Evolutionary conservation across 53 echinoderm and acorn worm genomes (phyloP), one percentile per base, ranked within the genome.

Genomic region (Temnopleurus reevesii): DNA sequence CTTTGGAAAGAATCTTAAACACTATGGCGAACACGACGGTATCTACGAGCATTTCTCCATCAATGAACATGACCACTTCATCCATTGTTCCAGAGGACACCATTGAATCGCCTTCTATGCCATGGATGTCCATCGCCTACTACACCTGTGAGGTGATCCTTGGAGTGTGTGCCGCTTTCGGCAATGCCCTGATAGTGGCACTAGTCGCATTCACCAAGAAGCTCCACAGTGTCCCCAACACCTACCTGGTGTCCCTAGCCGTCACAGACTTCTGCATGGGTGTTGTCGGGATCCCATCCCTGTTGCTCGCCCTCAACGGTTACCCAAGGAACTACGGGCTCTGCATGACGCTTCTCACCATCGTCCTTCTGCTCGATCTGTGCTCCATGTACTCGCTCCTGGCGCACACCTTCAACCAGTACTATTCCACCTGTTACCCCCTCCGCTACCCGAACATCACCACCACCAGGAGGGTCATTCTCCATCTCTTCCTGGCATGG

Each of bases 251-350:
- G 0, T 93, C 93, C 3, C 58, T 93, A 8, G 93, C 91, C 18
- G 30, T 86, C 24, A 91, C 53, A 25, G 93, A 93, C 60, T 86
- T 93, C 76, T 90, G 90, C 27, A 93, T 93, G 93, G 93, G 93
- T 33, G 87, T 89, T 34, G 28, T 93, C 29, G 88, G 90, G 0
- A 93, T 93, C 30, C 93, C 90, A n/a, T 76, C 79, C 77, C 63
- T 93, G n/a, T 23, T 90, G 21, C 38, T 90, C 17, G 90, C 93
- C 19, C 71, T 93, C 27, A 87, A 91, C 81, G 90, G 89, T 19
- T 57, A 34, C 46, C 66, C 86, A 46, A 27, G 66, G 44, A 77
- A 81, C 53, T 81, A 91, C 46, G 81, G 81, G 18, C 65, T 90
- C 31, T 93, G 93, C 71, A 79, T 93, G 77, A 41, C 76, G 33